Percentiles rank a stretch among this genome's conserved stretches.
Conservation (phyloP, 2,113 vertebrate species). For the Panthera tigris region DNA sequence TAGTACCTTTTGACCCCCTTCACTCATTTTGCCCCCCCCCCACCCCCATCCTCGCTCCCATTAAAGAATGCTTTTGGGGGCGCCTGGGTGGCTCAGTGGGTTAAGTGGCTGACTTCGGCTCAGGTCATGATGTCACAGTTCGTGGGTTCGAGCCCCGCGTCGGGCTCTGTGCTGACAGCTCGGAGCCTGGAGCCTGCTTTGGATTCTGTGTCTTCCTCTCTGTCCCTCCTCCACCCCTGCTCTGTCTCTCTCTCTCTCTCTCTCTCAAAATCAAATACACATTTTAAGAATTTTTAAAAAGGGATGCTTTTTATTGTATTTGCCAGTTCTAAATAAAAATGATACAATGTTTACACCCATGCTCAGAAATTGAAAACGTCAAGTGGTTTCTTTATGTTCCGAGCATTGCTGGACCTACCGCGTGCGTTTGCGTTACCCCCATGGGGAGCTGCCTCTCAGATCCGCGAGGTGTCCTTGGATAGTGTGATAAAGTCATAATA, state of each 20-base stretch:
- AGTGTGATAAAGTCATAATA: background rate
- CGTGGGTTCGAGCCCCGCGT: too few relatives aligned
- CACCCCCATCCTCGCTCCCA: background rate
- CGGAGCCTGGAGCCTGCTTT: too few relatives aligned
- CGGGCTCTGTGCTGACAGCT: too few relatives aligned
- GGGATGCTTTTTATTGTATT: background rate
- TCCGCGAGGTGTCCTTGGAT: background rate
- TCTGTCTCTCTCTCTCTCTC: too few relatives aligned
- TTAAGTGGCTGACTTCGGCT: too few relatives aligned
- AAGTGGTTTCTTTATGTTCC: background rate
- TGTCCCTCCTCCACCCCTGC: too few relatives aligned
- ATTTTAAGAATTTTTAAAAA: too few relatives aligned
- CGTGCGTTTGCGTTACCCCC: background rate
- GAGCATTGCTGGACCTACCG: background rate
- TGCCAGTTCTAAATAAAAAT: background rate
- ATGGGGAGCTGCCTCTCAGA: background rate
- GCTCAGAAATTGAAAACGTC: background rate
- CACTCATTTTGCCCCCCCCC: background rate
- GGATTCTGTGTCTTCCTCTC: too few relatives aligned
- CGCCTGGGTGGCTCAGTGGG: too few relatives aligned
- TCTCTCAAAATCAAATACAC: too few relatives aligned
- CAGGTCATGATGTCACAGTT: too few relatives aligned
- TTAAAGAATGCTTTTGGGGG: background rate
- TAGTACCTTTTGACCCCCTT: background rate
- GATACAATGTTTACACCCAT: background rate